These are phyloP conservation scores for Lycocorax pyrrhopterus DNA, from an alignment of 2,113 vertebrate genomes.

Conservation along the genomic window DNA sequence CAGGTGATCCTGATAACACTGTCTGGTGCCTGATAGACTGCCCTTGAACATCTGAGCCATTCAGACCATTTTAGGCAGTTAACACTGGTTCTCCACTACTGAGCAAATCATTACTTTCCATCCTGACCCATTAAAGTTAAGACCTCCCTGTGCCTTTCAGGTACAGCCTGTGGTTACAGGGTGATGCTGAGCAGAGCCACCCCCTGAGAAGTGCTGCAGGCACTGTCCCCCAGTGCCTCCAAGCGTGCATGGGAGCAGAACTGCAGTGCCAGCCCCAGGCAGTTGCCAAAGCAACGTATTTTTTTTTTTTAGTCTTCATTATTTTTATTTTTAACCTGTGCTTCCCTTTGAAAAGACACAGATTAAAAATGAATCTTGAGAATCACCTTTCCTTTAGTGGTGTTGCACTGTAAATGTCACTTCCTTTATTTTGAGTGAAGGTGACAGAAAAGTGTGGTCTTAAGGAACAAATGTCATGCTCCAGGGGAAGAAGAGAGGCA, in stretches of 20 bases:
- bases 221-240: background rate
- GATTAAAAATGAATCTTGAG: slow-evolving; percentile 30
- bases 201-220: slow-evolving; percentile 25
- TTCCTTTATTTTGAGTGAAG: slow-evolving; percentile 38
- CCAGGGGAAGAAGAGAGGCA: background rate
- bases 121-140: slow-evolving; percentile 43
- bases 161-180: background rate
- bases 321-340: slow-evolving; percentile 5
- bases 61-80: slow-evolving; percentile 48
- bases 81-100: slow-evolving; percentile 20
- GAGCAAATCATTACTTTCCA: slow-evolving; percentile 34
- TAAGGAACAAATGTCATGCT: background rate
- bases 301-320: background rate
- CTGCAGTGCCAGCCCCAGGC: background rate
- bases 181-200: slow-evolving; percentile 24
- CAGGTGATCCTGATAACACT: slow-evolving; percentile 54
- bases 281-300: slow-evolving; percentile 21
- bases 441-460: slow-evolving; percentile 4
- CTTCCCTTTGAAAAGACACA: slow-evolving; percentile 26
- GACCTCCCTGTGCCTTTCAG: slow-evolving; percentile 25
- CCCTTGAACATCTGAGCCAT: slow-evolving; percentile 48
- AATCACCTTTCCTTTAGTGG: slow-evolving; percentile 12
- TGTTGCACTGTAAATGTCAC: slow-evolving; percentile 11
- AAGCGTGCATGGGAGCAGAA: background rate
- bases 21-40: slow-evolving; percentile 60